phyloP scores from a whole-genome alignment of 2,797 vertebrate genomes.

The Furcifer pardalis region DNA sequence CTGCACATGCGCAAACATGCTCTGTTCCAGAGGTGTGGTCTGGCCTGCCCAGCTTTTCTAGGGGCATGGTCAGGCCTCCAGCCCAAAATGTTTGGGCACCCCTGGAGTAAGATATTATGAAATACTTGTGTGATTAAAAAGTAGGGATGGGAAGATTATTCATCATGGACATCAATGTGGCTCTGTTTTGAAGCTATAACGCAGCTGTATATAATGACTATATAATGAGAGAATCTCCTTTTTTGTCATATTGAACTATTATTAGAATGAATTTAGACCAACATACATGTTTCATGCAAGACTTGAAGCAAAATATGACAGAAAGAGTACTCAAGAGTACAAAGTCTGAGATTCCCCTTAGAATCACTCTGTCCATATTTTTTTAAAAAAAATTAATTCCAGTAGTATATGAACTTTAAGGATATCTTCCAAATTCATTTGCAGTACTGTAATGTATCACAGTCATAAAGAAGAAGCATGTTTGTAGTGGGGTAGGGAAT shows the following conservation, averaged over 20 bases:
- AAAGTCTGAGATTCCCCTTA: conserved; percentile 13
- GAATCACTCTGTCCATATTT: conserved; percentile 14
- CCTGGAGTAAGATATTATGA: no score
- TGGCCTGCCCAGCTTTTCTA: no score
- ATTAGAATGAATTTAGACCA: conserved; percentile 32
- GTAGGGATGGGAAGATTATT: not conserved
- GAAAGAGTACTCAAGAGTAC: conserved; percentile 7
- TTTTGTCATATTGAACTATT: conserved; percentile 6
- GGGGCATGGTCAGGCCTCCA: no score
- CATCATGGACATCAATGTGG: not conserved
- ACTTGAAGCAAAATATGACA: conserved; percentile 17
- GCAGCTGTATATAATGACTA: conserved; percentile 11
- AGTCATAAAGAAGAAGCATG: conserved; percentile 14
- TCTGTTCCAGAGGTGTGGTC: no score
- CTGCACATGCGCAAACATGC: no score
- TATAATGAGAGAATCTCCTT: conserved; percentile 4
- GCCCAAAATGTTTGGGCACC: no score
- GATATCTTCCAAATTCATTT: conserved; percentile 36
- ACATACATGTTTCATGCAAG: conserved; percentile 9
- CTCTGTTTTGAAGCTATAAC: conserved; percentile 13
- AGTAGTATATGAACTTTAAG: conserved; percentile 14
- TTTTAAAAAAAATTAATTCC: conserved; percentile 15
- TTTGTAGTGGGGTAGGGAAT: conserved; percentile 14
- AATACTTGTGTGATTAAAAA: no score
- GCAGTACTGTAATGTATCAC: not conserved